Evolutionary conservation across 2,113 vertebrate genomes (phyloP).

Genomic region (Epinephelus cyanopodus): DNA sequence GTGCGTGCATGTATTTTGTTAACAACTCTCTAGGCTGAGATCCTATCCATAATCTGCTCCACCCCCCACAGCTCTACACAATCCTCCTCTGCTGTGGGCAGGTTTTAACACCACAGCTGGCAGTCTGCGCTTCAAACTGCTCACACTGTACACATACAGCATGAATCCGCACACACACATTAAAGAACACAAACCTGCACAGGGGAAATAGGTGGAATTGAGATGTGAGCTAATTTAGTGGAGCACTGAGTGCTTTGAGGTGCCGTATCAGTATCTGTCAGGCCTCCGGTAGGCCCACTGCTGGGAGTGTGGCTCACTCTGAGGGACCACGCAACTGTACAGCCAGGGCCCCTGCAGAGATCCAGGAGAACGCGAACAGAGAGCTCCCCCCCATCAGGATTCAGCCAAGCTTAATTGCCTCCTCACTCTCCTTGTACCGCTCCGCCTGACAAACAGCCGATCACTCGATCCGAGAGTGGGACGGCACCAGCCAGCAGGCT

Average conservation of each 20-base stretch:
- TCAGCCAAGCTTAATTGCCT: slow-evolving; percentile 66
- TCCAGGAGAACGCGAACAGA: slow-evolving; percentile 39
- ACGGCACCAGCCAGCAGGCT: slow-evolving; percentile 40
- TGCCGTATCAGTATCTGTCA: slow-evolving; percentile 68
- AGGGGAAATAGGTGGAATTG: slow-evolving; percentile 57
- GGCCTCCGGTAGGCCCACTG: slow-evolving; percentile 56
- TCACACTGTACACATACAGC: slow-evolving; percentile 38
- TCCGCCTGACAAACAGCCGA: slow-evolving; percentile 54
- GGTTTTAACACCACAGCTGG: slow-evolving; percentile 66
- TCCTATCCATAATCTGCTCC: slow-evolving; percentile 59
- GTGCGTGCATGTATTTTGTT: slow-evolving; percentile 54
- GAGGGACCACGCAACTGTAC: slow-evolving; percentile 45
- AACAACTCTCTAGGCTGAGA: slow-evolving; percentile 67
- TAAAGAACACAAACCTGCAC: slow-evolving; percentile 33
- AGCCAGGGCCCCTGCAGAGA: slow-evolving; percentile 80
- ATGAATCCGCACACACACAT: slow-evolving; percentile 22
- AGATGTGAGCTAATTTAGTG: slow-evolving; percentile 66
- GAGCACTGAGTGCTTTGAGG: slow-evolving; percentile 62
- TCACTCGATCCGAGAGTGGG: slow-evolving; percentile 31
- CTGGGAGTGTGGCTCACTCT: slow-evolving; percentile 71
- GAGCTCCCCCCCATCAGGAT: slow-evolving; percentile 29
- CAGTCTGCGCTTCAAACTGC: slow-evolving; percentile 26
- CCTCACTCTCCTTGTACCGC: slow-evolving; percentile 15
- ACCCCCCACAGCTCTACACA: slow-evolving; percentile 52
- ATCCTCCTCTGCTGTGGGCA: slow-evolving; percentile 56